phyloP scores from a whole-genome alignment of 2,797 vertebrate genomes.

The Eulemur mongoz region DNA sequence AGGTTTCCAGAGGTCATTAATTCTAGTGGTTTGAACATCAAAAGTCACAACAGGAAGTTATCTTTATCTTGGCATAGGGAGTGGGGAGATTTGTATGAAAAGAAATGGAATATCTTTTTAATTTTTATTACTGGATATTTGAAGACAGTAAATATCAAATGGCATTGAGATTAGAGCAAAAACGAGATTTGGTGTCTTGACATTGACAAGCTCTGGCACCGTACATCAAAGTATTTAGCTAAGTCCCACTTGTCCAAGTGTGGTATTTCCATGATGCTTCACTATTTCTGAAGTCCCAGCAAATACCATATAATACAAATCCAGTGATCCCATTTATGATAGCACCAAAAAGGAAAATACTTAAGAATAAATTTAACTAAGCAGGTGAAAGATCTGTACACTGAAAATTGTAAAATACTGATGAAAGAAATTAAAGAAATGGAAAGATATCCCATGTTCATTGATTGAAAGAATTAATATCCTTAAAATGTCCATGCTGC shows the following conservation, averaged over 20 bases:
- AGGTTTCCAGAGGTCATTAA: slow-evolving; percentile 75
- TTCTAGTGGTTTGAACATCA: slow-evolving; percentile 62
- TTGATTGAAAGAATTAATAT: not conserved
- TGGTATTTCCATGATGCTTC: not conserved
- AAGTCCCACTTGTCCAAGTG: not conserved
- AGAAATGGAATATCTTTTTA: slow-evolving; percentile 39
- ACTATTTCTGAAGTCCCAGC: not conserved
- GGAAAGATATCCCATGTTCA: not conserved
- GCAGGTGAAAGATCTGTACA: not conserved
- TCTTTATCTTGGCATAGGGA: not conserved
- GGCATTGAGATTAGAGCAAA: slow-evolving; percentile 31
- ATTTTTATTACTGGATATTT: slow-evolving; percentile 64
- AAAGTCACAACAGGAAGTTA: slow-evolving; percentile 63
- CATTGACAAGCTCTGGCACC: not conserved
- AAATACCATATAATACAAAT: not conserved
- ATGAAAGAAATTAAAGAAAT: not conserved
- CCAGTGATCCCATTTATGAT: not conserved
- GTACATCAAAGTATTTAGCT: not conserved
- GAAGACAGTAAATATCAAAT: slow-evolving; percentile 41
- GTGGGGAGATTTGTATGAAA: not conserved
- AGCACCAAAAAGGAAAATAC: not conserved
- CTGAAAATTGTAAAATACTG: not conserved
- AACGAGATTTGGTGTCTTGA: not conserved
- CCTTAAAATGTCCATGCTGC: not conserved
- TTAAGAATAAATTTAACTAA: not conserved